A percentile compares a stretch with the other conserved stretches of the same genome.
phyloP scores from a whole-genome alignment of 2,797 vertebrate genomes.

The Periophthalmus magnuspinnatus region DNA sequence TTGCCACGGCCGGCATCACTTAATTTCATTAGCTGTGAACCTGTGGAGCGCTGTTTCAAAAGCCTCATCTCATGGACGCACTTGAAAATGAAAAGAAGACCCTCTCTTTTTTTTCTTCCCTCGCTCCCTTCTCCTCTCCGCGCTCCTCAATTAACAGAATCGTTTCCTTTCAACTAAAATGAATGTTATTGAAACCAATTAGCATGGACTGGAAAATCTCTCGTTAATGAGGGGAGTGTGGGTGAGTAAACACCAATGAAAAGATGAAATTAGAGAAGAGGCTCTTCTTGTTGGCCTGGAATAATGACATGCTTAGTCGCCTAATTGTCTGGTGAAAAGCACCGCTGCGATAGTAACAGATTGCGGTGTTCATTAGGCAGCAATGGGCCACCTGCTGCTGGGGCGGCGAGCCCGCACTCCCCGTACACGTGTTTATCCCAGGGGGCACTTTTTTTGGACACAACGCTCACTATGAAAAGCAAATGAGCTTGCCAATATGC shows the following conservation, averaged over 20 bases:
- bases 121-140: conserved; percentile 66
- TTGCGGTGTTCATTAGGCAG: conserved; percentile 99
- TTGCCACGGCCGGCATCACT: conserved; percentile 87
- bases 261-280: conserved; percentile 99
- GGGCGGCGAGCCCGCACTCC: conserved; percentile 88
- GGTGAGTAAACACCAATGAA: conserved; percentile 99
- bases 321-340: conserved; percentile 99
- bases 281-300: conserved; percentile 98
- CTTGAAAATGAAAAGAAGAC: conserved; percentile 94
- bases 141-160: conserved; percentile 99
- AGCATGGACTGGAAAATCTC: conserved; percentile 99
- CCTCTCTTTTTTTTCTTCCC: conserved; percentile 34
- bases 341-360: conserved; percentile 93
- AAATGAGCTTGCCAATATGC: conserved; percentile 99
- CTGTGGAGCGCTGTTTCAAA: conserved; percentile 94
- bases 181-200: conserved; percentile 99
- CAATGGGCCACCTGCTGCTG: conserved; percentile 99
- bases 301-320: conserved; percentile 99
- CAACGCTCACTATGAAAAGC: conserved; percentile 92
- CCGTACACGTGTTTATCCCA: conserved; percentile 92
- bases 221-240: conserved; percentile 99
- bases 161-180: conserved; percentile 99
- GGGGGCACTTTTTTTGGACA: conserved; percentile 88
- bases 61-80: conserved; percentile 90
- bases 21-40: conserved; percentile 98